phyloP scores from a whole-genome alignment of 92 coral and sea anemone species.

The Heliopora coerulea region DNA sequence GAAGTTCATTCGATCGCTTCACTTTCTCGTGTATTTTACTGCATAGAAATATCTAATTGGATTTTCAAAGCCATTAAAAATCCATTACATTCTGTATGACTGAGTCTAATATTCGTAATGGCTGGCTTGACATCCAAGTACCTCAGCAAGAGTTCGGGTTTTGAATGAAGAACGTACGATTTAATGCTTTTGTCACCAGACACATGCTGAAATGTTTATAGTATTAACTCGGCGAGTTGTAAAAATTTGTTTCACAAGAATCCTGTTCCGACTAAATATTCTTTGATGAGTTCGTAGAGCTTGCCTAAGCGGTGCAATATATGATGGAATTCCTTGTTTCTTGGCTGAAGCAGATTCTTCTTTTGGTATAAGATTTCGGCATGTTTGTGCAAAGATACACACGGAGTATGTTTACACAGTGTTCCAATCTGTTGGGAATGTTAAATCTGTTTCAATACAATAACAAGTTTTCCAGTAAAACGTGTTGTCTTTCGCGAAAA shows the following conservation, averaged over 20 bases:
- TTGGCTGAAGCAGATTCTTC: neutral
- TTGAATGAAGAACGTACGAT: conserved; percentile 7
- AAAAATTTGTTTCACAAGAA: conserved; percentile 13
- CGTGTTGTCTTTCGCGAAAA: too few relatives aligned
- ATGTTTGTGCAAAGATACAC: too few relatives aligned
- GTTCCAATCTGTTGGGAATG: too few relatives aligned
- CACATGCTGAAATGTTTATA: conserved; percentile 36
- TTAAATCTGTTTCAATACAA: too few relatives aligned
- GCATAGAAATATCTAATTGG: conserved; percentile 20
- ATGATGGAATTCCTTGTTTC: neutral
- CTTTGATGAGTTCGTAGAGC: neutral
- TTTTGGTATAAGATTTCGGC: too few relatives aligned
- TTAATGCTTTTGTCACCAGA: neutral
- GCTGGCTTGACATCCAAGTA: neutral
- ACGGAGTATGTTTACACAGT: too few relatives aligned
- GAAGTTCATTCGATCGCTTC: neutral
- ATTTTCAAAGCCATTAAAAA: conserved; percentile 46
- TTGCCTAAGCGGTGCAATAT: too few relatives aligned
- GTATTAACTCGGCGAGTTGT: neutral
- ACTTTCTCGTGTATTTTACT: neutral
- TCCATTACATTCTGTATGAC: conserved; percentile 36
- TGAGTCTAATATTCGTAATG: conserved; percentile 9
- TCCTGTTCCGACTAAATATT: neutral
- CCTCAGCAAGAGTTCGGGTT: conserved; percentile 10
- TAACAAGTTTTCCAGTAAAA: too few relatives aligned